A percentile compares a stretch with the other conserved stretches of the same genome.
Conservation (phyloP, 1,140 invertebrate species). For the Thalassaphorura encarpata region DNA sequence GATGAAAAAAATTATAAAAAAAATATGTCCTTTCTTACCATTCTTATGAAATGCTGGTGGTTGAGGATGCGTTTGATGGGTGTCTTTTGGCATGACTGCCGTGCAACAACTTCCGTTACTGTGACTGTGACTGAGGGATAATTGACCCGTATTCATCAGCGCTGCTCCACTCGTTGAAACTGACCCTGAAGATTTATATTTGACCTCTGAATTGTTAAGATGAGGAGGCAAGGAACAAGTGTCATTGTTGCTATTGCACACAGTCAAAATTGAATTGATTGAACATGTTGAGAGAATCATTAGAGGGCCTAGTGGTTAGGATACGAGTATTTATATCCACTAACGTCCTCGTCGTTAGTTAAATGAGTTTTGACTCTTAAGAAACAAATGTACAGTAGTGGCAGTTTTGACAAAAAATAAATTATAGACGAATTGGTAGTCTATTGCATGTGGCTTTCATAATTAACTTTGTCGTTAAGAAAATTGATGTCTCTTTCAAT, state of each 20-base stretch:
- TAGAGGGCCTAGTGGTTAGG: too few species aligned
- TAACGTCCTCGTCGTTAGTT: too few species aligned
- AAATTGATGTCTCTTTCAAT: too few species aligned
- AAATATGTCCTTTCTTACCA: conserved; percentile 7
- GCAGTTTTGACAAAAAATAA: too few species aligned
- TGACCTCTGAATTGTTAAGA: neutral
- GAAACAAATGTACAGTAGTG: too few species aligned
- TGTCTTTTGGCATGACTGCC: conserved; percentile 9
- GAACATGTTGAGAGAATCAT: conserved; percentile 19
- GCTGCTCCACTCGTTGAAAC: neutral
- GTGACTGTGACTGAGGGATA: neutral
- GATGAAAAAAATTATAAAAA: neutral
- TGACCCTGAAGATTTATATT: neutral
- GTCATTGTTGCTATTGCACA: neutral
- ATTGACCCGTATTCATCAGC: too few species aligned
- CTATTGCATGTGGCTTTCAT: too few species aligned
- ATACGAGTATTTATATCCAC: too few species aligned
- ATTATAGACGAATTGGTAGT: too few species aligned
- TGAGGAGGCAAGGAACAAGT: too few species aligned
- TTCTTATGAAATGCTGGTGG: conserved; percentile 20
- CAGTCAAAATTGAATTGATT: conserved; percentile 7
- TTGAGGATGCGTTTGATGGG: conserved; percentile 11
- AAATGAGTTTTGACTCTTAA: too few species aligned
- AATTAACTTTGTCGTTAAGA: too few species aligned
- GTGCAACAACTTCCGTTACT: neutral